These are phyloP conservation scores for Eretmocerus hayati DNA, from an alignment of 2,888 invertebrate genomes.

Conservation along the genomic window DNA sequence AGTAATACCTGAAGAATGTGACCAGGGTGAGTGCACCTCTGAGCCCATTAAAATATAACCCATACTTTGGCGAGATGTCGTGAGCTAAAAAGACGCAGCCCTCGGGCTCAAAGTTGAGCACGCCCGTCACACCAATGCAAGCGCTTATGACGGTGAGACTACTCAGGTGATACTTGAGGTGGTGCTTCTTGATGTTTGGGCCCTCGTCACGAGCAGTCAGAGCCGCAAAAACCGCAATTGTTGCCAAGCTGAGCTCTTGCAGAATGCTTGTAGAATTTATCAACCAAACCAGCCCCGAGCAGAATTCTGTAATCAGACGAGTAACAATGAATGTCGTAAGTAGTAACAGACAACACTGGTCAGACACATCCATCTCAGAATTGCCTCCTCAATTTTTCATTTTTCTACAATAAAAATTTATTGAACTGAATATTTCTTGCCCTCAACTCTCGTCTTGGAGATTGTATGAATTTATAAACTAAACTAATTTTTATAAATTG, in stretches of 20 bases:
- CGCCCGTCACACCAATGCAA: constrained; percentile 49
- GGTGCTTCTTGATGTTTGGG: constrained; percentile 40
- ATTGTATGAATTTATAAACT: too few species aligned
- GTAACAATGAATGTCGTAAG: too few species aligned
- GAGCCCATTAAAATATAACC: constrained; percentile 38
- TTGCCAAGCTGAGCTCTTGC: constrained; percentile 47
- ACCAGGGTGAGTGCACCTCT: constrained; percentile 30
- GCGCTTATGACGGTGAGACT: constrained; percentile 48
- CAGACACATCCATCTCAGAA: too few species aligned
- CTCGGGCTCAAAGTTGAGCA: constrained; percentile 44
- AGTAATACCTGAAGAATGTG: constrained; percentile 30
- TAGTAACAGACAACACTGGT: too few species aligned
- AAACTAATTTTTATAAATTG: too few species aligned
- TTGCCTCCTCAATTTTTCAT: too few species aligned
- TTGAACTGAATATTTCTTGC: too few species aligned
- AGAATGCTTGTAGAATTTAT: constrained; percentile 48
- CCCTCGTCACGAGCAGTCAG: constrained; percentile 35
- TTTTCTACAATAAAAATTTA: too few species aligned
- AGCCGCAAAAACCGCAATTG: constrained; percentile 44
- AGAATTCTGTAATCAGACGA: constrained; percentile 43
- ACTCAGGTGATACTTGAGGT: constrained; percentile 47
- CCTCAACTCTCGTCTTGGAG: too few species aligned
- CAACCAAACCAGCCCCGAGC: constrained; percentile 48
- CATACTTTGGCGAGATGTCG: constrained; percentile 39
- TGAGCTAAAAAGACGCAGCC: constrained; percentile 40